These are phyloP conservation scores for Nannobrachium achirus DNA, from an alignment of 2,113 vertebrate genomes.

Conservation along the genomic window DNA sequence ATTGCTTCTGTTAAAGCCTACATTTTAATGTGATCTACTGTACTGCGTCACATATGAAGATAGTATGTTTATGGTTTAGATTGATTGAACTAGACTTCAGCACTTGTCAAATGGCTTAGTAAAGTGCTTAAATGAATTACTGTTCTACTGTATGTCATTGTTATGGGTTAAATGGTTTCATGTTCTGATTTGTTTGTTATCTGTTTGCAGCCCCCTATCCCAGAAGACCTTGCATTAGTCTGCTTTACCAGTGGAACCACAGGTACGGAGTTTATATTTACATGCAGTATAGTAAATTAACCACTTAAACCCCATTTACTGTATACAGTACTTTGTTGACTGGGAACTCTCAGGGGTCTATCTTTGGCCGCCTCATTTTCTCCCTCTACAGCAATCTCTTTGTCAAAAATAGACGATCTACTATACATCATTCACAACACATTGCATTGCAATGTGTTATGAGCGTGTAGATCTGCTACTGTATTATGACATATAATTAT, in stretches of 20 bases:
- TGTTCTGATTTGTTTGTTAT: slow-evolving; percentile 37
- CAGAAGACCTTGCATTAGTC: slow-evolving; percentile 80
- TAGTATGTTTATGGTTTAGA: neutral
- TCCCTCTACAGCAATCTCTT: no score
- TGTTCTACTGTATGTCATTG: neutral
- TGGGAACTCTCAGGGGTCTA: no score
- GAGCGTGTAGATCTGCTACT: no score
- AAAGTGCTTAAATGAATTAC: neutral
- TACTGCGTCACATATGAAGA: neutral
- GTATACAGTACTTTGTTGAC: no score
- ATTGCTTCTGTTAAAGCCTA: no score
- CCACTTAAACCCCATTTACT: no score
- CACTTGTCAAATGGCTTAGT: neutral
- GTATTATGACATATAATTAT: no score
- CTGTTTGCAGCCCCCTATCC: slow-evolving; percentile 74
- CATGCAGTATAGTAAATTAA: no score
- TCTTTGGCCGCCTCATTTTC: no score
- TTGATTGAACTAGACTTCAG: neutral
- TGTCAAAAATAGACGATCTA: no score
- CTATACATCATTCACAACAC: no score
- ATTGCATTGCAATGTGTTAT: no score
- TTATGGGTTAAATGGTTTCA: neutral
- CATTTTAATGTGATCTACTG: neutral
- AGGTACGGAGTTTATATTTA: slow-evolving; percentile 58
- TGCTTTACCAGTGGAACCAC: slow-evolving; percentile 86